Base-by-base conservation (phyloP, 37 sponge, comb jelly and placozoan species). In the Hexactinellida sp. region DNA sequence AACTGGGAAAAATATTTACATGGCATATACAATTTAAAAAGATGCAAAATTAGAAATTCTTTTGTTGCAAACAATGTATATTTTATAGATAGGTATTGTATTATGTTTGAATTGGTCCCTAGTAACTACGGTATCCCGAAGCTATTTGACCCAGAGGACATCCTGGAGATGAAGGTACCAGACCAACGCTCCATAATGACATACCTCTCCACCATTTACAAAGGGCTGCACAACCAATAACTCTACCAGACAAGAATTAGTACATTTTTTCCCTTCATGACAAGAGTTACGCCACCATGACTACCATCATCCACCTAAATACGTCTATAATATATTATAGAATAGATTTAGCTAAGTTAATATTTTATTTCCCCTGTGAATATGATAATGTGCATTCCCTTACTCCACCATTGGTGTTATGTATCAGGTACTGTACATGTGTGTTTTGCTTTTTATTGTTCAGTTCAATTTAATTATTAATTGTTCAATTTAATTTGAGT, bases 181-280 rank as follows among this genome's bases (percentile, higher is more conserved):
- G 95, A 94, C 55, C 83, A 90, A n/a, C 89, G 89, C 84, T 92
- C 92, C 84, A 88, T 94, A 71, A 94, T 94, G 95, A 94, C 95
- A 34, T 94, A 89, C 84, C 87, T 94, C 30, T 91, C 90, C 38
- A 90, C 95, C 71, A 92, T 94, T 85, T 94, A 94, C 89, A 90
- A 90, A 28, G 76, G 3, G 28, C 30, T 63, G 13, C 76, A 63
- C 21, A 63, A 63, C 76, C 5, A n/a, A 28, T 25, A 63, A 63
- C 25, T 32, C 76, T 25, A 63, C 5, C 76, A n/a, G n/a, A n/a
- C n/a, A n/a, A n/a, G n/a, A n/a, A n/a, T n/a, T n/a, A n/a, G n/a
- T n/a, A n/a, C n/a, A n/a, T n/a, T n/a, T n/a, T n/a, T n/a, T n/a
- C 13, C 30, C 34, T 21, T 7, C 76, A 63, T 63, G 19, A 63